phyloP scores from a whole-genome alignment of 2,113 vertebrate species.

The Ancistrus triradiatus region DNA sequence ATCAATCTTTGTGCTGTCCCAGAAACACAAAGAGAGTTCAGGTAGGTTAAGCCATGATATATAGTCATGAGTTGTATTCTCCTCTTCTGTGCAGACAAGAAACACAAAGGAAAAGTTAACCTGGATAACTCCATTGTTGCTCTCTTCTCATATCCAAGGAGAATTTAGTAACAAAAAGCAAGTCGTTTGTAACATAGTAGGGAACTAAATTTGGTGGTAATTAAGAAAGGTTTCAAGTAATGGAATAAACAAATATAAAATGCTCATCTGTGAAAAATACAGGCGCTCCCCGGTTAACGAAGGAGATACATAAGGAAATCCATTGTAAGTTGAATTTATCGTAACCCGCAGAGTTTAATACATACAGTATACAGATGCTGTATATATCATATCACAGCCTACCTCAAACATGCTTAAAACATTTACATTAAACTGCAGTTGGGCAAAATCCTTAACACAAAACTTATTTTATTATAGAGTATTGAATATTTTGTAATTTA shows the following conservation, averaged over 20 bases:
- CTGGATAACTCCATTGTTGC: conserved; percentile 44
- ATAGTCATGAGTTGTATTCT: conserved; percentile 51
- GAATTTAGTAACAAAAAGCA: conserved; percentile 42
- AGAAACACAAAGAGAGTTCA: conserved; percentile 45
- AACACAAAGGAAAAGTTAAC: conserved; percentile 48
- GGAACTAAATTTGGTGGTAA: conserved; percentile 37
- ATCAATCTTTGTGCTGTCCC: conserved; percentile 50
- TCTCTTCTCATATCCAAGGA: conserved; percentile 34
- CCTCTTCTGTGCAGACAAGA: conserved; percentile 37
- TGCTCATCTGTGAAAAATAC: too few species aligned
- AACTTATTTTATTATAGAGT: too few species aligned
- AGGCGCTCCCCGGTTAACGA: too few species aligned
- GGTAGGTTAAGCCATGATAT: conserved; percentile 50
- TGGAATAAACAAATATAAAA: background rate
- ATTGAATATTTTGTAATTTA: too few species aligned
- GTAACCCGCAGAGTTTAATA: too few species aligned
- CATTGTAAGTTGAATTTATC: too few species aligned
- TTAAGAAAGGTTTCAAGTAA: conserved; percentile 1
- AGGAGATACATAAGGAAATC: too few species aligned
- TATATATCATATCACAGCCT: too few species aligned
- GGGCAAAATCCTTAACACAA: too few species aligned
- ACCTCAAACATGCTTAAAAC: too few species aligned
- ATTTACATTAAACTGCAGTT: too few species aligned
- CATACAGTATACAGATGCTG: too few species aligned
- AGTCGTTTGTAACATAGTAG: conserved; percentile 23